Evolutionary conservation across 2,888 invertebrate species (phyloP).

Genomic region (Clostera curtula): DNA sequence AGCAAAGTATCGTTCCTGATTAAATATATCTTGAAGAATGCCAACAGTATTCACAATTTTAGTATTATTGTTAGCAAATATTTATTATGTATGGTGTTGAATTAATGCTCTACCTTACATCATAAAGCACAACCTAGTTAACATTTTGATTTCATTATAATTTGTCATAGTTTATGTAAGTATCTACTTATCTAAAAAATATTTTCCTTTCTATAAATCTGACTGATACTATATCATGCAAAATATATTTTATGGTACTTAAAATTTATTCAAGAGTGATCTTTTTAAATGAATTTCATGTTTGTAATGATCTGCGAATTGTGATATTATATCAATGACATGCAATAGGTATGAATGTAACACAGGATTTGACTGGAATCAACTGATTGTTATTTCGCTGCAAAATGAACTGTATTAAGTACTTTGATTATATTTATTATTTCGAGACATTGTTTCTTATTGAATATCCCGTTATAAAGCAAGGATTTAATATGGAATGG

Average conservation of each 20-base stretch:
- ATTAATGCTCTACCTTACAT: no score
- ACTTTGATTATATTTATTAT: conserved; percentile 60
- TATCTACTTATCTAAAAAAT: conserved; percentile 5
- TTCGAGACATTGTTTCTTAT: conserved; percentile 32
- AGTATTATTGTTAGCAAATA: no score
- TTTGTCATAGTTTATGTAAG: no score
- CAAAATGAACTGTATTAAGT: conserved; percentile 42
- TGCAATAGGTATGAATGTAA: conserved; percentile 26
- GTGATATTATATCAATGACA: conserved; percentile 40
- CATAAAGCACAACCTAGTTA: no score
- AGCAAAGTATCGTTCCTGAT: no score
- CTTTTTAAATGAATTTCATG: conserved; percentile 23
- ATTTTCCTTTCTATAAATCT: conserved; percentile 19
- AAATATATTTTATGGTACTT: conserved; percentile 29
- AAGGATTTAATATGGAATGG: neutral
- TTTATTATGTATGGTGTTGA: no score
- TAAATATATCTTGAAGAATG: no score
- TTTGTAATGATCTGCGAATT: conserved; percentile 36
- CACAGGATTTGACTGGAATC: conserved; percentile 31
- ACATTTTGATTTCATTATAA: no score
- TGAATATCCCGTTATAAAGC: conserved; percentile 1
- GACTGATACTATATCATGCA: conserved; percentile 20
- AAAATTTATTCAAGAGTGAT: conserved; percentile 21
- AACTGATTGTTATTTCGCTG: conserved; percentile 42
- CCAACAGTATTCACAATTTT: no score